Percentiles rank a stretch among this genome's conserved stretches.
Conservation (phyloP, 1,140 invertebrate genomes). For the Macrobrachium rosenbergii region DNA sequence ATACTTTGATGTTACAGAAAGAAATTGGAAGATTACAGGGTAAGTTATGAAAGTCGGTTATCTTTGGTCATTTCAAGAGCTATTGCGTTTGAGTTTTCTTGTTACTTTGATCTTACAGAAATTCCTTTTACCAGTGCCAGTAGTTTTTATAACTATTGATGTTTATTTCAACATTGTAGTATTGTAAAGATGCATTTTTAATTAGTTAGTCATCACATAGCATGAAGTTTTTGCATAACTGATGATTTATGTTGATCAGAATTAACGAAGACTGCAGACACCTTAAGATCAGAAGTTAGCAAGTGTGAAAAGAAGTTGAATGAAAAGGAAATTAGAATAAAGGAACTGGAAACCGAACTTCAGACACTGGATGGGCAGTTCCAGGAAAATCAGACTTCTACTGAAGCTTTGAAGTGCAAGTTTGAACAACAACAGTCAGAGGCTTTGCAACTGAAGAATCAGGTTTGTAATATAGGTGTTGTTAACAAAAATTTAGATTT, state of each 20-base stretch:
- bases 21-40: slow-evolving; percentile 49
- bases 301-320: slow-evolving; percentile 18
- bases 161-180: no score
- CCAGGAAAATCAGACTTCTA: neutral
- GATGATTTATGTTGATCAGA: slow-evolving; percentile 11
- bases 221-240: neutral
- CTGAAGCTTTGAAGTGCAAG: neutral
- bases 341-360: slow-evolving; percentile 18
- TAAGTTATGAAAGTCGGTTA: neutral
- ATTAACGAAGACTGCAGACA: slow-evolving; percentile 32
- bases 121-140: no score
- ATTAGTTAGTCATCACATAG: neutral
- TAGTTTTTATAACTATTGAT: no score
- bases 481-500: neutral
- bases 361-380: slow-evolving; percentile 20
- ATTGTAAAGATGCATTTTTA: neutral
- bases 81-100: neutral
- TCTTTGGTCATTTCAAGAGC: neutral
- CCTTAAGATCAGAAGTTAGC: slow-evolving; percentile 10
- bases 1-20: slow-evolving; percentile 36
- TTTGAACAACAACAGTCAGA: neutral
- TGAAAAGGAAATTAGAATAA: slow-evolving; percentile 30
- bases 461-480: neutral
- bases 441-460: neutral
- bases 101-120: neutral